Evolutionary conservation across 2,797 vertebrate genomes (phyloP).

Genomic region (Trachops cirrhosus): DNA sequence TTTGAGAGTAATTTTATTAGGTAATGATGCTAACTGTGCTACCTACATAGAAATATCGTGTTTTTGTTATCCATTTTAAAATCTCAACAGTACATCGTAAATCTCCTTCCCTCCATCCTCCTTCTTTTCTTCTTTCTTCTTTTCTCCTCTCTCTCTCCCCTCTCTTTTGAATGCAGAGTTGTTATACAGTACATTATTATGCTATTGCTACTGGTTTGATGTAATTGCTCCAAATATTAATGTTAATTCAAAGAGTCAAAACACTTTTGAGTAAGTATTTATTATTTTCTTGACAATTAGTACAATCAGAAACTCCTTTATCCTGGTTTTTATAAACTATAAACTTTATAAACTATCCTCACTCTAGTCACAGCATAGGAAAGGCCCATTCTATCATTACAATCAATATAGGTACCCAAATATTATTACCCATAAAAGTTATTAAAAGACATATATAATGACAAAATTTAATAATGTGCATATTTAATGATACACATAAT

Average conservation of each 20-base stretch:
- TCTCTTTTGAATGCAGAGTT: not conserved
- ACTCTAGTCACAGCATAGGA: not conserved
- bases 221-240: not conserved
- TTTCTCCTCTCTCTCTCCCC: not conserved
- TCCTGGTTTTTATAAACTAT: not conserved
- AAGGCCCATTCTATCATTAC: not conserved
- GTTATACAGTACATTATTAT: not conserved
- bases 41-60: not conserved
- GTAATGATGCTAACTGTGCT: slow-evolving; percentile 62
- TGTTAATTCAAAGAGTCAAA: not conserved
- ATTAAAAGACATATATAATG: not conserved
- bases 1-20: slow-evolving; percentile 76
- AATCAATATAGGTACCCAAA: not conserved
- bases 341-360: not conserved
- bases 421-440: not conserved
- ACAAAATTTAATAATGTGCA: not conserved
- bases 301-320: not conserved
- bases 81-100: not conserved
- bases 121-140: rapidly evolving
- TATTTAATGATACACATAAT: not conserved
- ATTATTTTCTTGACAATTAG: not conserved
- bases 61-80: not conserved
- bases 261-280: not conserved
- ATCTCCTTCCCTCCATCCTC: not conserved
- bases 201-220: not conserved